These are phyloP conservation scores for Platanista minor DNA, from an alignment of 2,113 vertebrate species.

Conservation along the genomic window DNA sequence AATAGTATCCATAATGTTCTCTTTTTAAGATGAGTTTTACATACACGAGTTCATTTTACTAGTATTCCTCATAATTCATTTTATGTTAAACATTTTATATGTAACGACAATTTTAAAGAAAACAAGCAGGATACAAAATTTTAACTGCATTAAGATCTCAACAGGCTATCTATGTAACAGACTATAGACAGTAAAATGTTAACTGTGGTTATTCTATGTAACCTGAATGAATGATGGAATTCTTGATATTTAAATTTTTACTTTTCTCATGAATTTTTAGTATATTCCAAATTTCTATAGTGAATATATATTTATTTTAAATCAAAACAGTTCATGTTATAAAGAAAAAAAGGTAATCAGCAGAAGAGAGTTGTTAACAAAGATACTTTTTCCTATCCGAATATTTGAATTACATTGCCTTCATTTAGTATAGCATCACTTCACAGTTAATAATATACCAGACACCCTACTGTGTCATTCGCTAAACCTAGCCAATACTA, in stretches of 20 bases:
- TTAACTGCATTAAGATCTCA: background rate
- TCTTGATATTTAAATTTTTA: background rate
- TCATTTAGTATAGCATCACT: background rate
- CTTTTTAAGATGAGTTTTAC: background rate
- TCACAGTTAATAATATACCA: background rate
- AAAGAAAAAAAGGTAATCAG: background rate
- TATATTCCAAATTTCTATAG: constrained; percentile 8
- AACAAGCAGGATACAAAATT: constrained; percentile 12
- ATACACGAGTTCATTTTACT: background rate
- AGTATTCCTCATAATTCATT: background rate
- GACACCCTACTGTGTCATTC: background rate
- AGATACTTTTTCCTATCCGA: background rate
- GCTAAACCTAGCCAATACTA: background rate
- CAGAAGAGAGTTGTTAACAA: background rate
- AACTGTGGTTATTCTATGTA: background rate
- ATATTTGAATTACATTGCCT: background rate
- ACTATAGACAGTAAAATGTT: constrained; percentile 25
- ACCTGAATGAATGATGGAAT: background rate
- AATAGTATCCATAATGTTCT: background rate
- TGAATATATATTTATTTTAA: constrained; percentile 30
- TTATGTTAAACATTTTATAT: background rate
- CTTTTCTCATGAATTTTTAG: background rate
- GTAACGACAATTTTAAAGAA: constrained; percentile 34
- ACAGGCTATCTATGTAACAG: background rate
- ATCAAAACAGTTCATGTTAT: constrained; percentile 1